Evolutionary conservation across 2,888 invertebrate genomes (phyloP).

Genomic region (Sisyra nigra): DNA sequence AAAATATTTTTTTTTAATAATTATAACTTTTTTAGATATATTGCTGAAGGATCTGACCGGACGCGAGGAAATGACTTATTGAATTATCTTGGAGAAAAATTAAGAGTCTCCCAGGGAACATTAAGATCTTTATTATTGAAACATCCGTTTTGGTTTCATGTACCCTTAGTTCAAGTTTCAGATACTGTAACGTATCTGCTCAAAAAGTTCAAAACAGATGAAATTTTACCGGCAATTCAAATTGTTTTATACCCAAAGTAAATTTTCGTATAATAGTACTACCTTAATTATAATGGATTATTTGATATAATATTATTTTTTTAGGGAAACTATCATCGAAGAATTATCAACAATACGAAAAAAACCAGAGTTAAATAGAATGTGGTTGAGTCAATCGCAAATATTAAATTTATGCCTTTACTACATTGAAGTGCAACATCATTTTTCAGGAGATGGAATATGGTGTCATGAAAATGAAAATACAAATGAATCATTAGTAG

Average conservation of each 20-base stretch:
- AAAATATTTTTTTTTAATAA: too few relatives aligned
- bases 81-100: slow-evolving; percentile 24
- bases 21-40: slow-evolving; percentile 25
- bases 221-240: slow-evolving; percentile 42
- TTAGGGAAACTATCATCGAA: slow-evolving; percentile 15
- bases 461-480: slow-evolving; percentile 27
- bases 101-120: slow-evolving; percentile 19
- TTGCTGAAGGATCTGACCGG: slow-evolving; percentile 37
- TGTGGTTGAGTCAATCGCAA: slow-evolving; percentile 23
- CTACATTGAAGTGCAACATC: slow-evolving; percentile 50
- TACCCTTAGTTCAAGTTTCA: slow-evolving; percentile 39
- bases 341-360: slow-evolving; percentile 5
- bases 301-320: slow-evolving; percentile 14
- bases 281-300: too few relatives aligned
- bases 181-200: slow-evolving; percentile 38
- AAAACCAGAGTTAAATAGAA: slow-evolving; percentile 13
- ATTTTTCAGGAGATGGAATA: slow-evolving; percentile 61
- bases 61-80: slow-evolving; percentile 30
- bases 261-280: slow-evolving; percentile 27
- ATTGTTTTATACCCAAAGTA: slow-evolving; percentile 54
- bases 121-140: slow-evolving; percentile 28
- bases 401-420: slow-evolving; percentile 50
- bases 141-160: slow-evolving; percentile 48
- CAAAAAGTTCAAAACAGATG: slow-evolving; percentile 30
- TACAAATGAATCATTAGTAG: too few relatives aligned